Evolutionary conservation across 1,140 invertebrate species (phyloP), one percentile per base, ranked within the genome.

Genomic region (Agrilus planipennis): DNA sequence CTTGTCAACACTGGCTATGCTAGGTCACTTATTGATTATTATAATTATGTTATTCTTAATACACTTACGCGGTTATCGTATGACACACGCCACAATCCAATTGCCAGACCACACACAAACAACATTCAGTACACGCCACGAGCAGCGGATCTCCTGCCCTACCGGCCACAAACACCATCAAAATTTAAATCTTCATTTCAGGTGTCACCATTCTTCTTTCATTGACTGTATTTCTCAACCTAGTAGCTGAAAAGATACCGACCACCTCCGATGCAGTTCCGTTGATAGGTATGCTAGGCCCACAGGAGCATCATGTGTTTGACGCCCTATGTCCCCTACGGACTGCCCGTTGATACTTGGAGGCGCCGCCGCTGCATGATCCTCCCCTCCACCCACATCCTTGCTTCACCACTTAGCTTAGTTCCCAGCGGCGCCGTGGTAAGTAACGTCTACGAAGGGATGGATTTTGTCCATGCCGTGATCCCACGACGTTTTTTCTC

Each of bases 181-280:
- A 50, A 54, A 54, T 42, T 51, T 28, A 49, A 53, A 53, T 54
- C 51, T 58, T 58, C 44, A 51, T 68, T 65, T 62, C 81, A 94
- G 90, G 91, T 73, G 91, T 97, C 67, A 97, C 91, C 66, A 97
- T 98, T 68, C 80, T 98, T 64, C 84, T 98, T 67, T 96, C 92
- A 67, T 79, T 98, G 76, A 96, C 92, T 71, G 92, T 97, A 64
- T 98, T 97, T 81, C 78, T 89, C 69, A 89, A 89, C 73, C 78
- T 92, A 70, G 86, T 92, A 54, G 84, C 86, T 53, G 87, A 91
- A 77, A 88, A 83, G 61, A 82, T 91, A 76, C 88, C 88, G 58
- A 82, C 85, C 52, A 88, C 85, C 45, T 90, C 87, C 61, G 87
- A 91, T 64, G 85, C 84, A 60, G 82, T 89, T 58, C 74, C 75